Evolutionary conservation across 2,888 invertebrate species (phyloP).

Genomic region (Blastobasis adustella): DNA sequence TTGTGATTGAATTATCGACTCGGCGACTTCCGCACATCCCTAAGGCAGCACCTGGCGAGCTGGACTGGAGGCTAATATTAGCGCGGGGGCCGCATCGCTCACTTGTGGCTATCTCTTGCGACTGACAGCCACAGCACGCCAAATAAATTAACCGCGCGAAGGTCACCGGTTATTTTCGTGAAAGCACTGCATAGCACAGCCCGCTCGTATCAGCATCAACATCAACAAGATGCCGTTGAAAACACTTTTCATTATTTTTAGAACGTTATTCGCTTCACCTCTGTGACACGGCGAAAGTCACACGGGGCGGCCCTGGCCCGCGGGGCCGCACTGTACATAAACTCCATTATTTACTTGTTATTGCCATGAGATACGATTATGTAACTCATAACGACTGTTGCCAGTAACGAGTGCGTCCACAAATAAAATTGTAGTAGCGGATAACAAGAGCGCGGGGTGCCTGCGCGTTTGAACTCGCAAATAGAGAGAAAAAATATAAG

Average conservation of each 20-base stretch:
- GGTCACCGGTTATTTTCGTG: slow-evolving; percentile 41
- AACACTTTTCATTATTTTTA: slow-evolving; percentile 16
- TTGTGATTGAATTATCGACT: too few species aligned
- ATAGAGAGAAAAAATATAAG: slow-evolving; percentile 19
- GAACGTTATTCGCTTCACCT: slow-evolving; percentile 38
- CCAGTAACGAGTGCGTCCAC: slow-evolving; percentile 19
- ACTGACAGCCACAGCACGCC: slow-evolving; percentile 28
- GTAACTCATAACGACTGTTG: slow-evolving; percentile 20
- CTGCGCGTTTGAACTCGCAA: slow-evolving; percentile 17
- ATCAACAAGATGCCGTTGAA: slow-evolving; percentile 4
- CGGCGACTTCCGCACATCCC: too few species aligned
- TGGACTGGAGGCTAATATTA: not conserved
- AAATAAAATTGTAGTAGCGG: slow-evolving; percentile 18
- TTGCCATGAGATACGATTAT: slow-evolving; percentile 21
- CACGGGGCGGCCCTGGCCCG: not conserved
- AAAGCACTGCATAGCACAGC: slow-evolving; percentile 16
- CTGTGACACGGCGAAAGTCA: slow-evolving; percentile 28
- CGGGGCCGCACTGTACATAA: slow-evolving; percentile 3
- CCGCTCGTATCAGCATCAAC: not conserved
- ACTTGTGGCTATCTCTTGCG: not conserved
- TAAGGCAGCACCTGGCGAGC: too few species aligned
- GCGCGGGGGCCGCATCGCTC: not conserved
- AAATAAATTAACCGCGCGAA: slow-evolving; percentile 40
- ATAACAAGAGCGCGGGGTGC: slow-evolving; percentile 9
- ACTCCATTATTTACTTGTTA: slow-evolving; percentile 18